Percentiles rank a stretch among this genome's conserved stretches.
phyloP scores from a whole-genome alignment of 2,113 vertebrate species.

The Australoheros scitulus region DNA sequence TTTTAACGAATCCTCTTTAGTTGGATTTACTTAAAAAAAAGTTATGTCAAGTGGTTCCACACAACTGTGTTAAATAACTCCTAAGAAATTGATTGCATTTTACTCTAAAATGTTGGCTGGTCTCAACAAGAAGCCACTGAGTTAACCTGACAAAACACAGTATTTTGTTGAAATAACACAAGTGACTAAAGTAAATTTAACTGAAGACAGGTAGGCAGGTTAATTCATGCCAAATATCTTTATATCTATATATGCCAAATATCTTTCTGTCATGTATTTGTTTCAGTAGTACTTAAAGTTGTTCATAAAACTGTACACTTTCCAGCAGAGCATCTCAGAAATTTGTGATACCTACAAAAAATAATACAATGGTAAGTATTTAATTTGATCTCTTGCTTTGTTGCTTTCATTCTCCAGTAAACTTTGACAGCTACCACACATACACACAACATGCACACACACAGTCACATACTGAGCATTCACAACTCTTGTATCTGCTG shows the following conservation, averaged over 20 bases:
- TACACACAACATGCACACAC: not conserved
- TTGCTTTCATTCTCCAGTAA: conserved; percentile 20
- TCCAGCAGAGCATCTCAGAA: not conserved
- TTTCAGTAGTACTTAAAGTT: too few species aligned
- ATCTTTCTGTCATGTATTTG: too few species aligned
- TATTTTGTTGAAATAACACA: not conserved
- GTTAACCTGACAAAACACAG: not conserved
- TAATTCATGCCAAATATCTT: too few species aligned
- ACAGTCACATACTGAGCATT: conserved; percentile 13
- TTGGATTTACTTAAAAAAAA: not conserved
- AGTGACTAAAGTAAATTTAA: not conserved
- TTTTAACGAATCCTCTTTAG: not conserved
- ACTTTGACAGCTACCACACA: not conserved
- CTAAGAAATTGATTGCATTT: not conserved
- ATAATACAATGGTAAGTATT: not conserved
- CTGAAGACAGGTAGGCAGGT: too few species aligned
- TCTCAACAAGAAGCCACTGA: too few species aligned
- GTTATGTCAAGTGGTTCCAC: too few species aligned
- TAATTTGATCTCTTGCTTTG: conserved; percentile 5
- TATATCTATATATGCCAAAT: too few species aligned
- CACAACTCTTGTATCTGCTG: conserved; percentile 33
- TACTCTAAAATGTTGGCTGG: not conserved
- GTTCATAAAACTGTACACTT: not conserved
- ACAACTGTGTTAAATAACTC: too few species aligned
- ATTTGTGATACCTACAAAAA: not conserved